Evolutionary conservation across 2,113 vertebrate genomes (phyloP), one percentile per base, ranked within the genome.

Genomic region (Cranoglanis bouderius): DNA sequence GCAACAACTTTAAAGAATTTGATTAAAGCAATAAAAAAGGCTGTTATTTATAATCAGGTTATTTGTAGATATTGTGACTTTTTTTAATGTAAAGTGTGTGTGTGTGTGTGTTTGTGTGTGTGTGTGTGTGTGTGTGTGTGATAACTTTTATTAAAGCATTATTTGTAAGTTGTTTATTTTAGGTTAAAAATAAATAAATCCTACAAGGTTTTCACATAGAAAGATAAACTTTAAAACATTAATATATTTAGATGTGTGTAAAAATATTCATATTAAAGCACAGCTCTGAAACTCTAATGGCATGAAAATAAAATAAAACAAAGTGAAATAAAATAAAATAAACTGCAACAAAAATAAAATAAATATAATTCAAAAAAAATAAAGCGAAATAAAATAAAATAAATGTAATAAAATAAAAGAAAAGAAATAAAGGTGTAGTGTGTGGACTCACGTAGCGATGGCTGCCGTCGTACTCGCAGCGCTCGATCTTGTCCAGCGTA

Each of bases 401-500:
- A 19, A 59, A 38, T 29, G 46, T 49, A 8, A 49, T 2, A 70
- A 35, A 38, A 35, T 46, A 19, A n/a, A 72, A 35, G 19, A 12
- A 46, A 59, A 70, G 16, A 40, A 40, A 38, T 8, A 5, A 35
- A 70, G 16, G 85, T 70, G 40, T 26, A n/a, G 19, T 72, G 38
- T 74, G 32, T 32, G 0, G 46, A 97, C 98, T 97, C 94, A 99
- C 98, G 0, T 99, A 95, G 91, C 98, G 97, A 51, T 95, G 94
- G 75, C 94, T 97, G 51, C 98, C 98, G 0, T 99, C 98, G 0
- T 99, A 99, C 90, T 99, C 98, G 89, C 98, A 99, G 55, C 98
- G 97, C 90, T 99, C 98, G 0, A 99, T 99, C 94, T 99, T 99
- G 94, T 99, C 98, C 88, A 99, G 95, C 0, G 98, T 99, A 94